phyloP scores from a whole-genome alignment of 2,888 invertebrate genomes.

The Vanessa cardui region DNA sequence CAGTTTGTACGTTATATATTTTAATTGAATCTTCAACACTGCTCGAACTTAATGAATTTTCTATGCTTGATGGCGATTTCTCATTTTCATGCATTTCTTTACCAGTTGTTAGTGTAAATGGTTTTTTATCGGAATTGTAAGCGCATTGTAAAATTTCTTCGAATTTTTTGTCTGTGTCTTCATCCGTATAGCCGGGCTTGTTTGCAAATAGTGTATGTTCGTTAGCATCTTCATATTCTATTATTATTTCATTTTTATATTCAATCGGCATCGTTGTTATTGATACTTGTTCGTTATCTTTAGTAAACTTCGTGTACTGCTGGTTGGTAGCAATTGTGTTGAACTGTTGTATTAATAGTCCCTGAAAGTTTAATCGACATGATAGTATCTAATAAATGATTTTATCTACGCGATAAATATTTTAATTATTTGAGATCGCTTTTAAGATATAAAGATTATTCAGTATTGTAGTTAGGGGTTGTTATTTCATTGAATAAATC shows the following conservation, averaged over 20 bases:
- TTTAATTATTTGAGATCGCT: neutral
- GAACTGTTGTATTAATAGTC: constrained; percentile 77
- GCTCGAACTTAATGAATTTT: constrained; percentile 72
- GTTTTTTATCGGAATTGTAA: constrained; percentile 48
- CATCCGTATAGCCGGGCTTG: constrained; percentile 63
- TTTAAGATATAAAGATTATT: constrained; percentile 19
- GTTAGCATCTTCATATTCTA: constrained; percentile 70
- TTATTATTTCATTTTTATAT: constrained; percentile 64
- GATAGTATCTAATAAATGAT: constrained; percentile 15
- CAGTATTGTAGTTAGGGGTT: constrained; percentile 10
- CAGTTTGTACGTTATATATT: constrained; percentile 79
- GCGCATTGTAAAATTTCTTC: constrained; percentile 71
- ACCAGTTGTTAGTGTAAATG: constrained; percentile 37
- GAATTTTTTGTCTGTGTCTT: constrained; percentile 70
- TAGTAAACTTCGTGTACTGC: constrained; percentile 66
- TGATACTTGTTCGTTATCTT: constrained; percentile 56
- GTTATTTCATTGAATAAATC: too few relatives aligned
- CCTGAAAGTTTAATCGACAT: constrained; percentile 60
- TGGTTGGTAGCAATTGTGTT: constrained; percentile 73
- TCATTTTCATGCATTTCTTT: constrained; percentile 50
- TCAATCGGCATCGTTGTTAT: constrained; percentile 59
- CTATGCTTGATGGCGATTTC: constrained; percentile 64
- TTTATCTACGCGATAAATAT: constrained; percentile 5
- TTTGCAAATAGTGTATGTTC: constrained; percentile 64
- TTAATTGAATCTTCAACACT: constrained; percentile 79